These are phyloP conservation scores for Drosophila pseudoobscura DNA, from an alignment of 1,140 invertebrate genomes.

Conservation along the genomic window DNA sequence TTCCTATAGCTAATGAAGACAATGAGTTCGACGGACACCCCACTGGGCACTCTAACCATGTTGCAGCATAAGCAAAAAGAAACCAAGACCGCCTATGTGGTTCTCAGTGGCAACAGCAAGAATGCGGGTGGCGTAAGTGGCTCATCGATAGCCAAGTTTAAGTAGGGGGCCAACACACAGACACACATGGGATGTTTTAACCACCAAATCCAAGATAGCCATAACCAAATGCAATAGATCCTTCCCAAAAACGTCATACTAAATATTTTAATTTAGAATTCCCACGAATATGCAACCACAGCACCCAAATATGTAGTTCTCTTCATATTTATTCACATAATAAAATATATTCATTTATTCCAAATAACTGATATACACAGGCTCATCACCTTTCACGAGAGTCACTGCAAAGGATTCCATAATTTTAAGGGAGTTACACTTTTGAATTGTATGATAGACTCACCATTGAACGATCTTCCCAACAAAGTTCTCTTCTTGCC, in stretches of 20 bases:
- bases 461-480: constrained; percentile 39
- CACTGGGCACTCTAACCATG: constrained; percentile 96
- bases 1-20: constrained; percentile 95
- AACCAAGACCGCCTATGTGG: constrained; percentile 96
- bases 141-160: constrained; percentile 80
- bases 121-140: constrained; percentile 53
- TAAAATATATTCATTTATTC: constrained; percentile 40
- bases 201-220: constrained; percentile 24
- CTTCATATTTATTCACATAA: constrained; percentile 69
- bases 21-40: constrained; percentile 99
- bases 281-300: neutral
- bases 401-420: constrained; percentile 25
- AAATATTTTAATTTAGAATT: constrained; percentile 47
- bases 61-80: constrained; percentile 98
- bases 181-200: neutral
- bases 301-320: constrained; percentile 64
- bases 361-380: constrained; percentile 25
- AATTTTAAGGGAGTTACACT: too few relatives aligned
- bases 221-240: constrained; percentile 79
- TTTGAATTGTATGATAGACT: too few relatives aligned
- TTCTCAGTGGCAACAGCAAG: constrained; percentile 94
- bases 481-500: constrained; percentile 19
- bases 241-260: constrained; percentile 63
- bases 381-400: constrained; percentile 16
- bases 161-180: constrained; percentile 42